Base-by-base conservation (phyloP, 2,113 vertebrate genomes). In the Phainopepla nitens region DNA sequence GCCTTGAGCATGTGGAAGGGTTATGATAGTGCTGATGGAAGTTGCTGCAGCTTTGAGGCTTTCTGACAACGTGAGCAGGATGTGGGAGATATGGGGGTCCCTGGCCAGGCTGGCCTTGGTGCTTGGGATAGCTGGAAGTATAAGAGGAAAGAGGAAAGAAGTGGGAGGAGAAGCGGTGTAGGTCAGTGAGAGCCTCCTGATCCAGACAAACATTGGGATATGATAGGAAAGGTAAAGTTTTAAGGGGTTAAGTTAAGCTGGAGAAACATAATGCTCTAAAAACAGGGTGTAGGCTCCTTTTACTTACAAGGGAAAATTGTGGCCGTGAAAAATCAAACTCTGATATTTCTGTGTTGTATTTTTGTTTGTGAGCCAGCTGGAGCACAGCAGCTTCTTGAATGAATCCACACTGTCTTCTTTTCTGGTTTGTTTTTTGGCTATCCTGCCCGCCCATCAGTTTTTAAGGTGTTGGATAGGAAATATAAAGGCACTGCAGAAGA, bases 71-170 rank as follows among this genome's bases (percentile, higher is more conserved):
- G 2, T 13, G 14, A 31, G 20, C 35, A 61, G 49, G 14, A 8
- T 75, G 51, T 11, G 25, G 64, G 29, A 53, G 11, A 15, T 6
- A 3, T 3, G 3, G 23, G 23, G 11, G 4, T 53, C 29, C 4
- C 50, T 87, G 18, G 9, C 33, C 35, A 22, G 39, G 5, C 11
- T 68, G 28, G 27, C 13, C 17, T 51, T 62, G 39, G 19, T 44
- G 31, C 49, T 62, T 2, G 2, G 7, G 7, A 24, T 39, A 18
- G 4, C 49, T 87, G 41, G 23, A 83, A 54, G 13, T 1, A 0
- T 2, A n/a, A 54, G 18, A 33, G 27, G 9, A 39, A 42, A 22
- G 16, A 50, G 53, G 64, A 27, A 36, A 69, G 14, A 35, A 69
- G 15, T 61, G n/a, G 11, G 44, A 56, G 45, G 14, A 79, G 57